phyloP scores from a whole-genome alignment of 2,888 invertebrate genomes.

The Omphaloscelis lunosa region DNA sequence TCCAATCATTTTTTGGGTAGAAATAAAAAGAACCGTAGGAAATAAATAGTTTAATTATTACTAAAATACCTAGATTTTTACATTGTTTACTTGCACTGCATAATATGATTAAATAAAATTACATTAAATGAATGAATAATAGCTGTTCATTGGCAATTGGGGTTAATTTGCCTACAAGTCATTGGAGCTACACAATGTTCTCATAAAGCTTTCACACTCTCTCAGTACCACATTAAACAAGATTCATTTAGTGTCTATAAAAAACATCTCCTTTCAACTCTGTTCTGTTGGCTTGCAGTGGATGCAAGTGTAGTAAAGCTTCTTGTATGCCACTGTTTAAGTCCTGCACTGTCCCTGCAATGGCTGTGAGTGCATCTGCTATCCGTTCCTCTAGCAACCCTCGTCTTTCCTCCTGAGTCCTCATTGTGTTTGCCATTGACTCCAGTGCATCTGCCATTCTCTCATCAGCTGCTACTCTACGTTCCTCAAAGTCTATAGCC shows the following conservation, averaged over 20 bases:
- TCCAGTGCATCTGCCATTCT: slow-evolving; percentile 83
- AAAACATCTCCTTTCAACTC: slow-evolving; percentile 77
- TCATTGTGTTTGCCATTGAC: slow-evolving; percentile 80
- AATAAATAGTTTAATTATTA: slow-evolving; percentile 33
- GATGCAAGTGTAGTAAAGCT: slow-evolving; percentile 77
- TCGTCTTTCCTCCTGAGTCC: slow-evolving; percentile 79
- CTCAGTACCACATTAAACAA: background rate
- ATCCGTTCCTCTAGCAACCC: slow-evolving; percentile 78
- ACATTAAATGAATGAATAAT: background rate
- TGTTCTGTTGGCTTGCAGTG: slow-evolving; percentile 71
- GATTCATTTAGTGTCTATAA: slow-evolving; percentile 43
- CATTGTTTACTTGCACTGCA: slow-evolving; percentile 11
- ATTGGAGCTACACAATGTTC: slow-evolving; percentile 1
- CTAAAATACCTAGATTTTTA: background rate
- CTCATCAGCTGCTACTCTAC: slow-evolving; percentile 83
- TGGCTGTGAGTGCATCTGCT: slow-evolving; percentile 78
- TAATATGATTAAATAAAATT: background rate
- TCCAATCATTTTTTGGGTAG: background rate
- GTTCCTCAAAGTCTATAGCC: slow-evolving; percentile 84
- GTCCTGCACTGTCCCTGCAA: slow-evolving; percentile 82
- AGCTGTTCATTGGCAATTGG: background rate
- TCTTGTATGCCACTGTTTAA: slow-evolving; percentile 82
- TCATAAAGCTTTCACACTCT: background rate
- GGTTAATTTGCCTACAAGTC: background rate
- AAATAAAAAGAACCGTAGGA: slow-evolving; percentile 13